Percentiles rank a stretch among this genome's conserved stretches.
These are phyloP conservation scores for Brachirus orientalis DNA, from an alignment of 2,113 vertebrate genomes.

Conservation along the genomic window DNA sequence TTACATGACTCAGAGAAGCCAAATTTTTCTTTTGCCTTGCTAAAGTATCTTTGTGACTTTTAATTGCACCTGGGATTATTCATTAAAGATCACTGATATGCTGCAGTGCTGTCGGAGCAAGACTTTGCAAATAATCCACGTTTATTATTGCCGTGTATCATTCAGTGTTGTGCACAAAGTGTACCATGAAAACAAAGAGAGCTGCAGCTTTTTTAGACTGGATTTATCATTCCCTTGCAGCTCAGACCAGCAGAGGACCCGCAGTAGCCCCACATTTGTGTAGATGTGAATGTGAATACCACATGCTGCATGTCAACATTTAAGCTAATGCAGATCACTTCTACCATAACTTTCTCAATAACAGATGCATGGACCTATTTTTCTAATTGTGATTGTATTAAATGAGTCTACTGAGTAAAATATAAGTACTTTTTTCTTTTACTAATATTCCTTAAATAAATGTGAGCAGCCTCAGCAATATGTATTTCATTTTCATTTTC, in stretches of 20 bases:
- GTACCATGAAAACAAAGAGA: slow-evolving; percentile 10
- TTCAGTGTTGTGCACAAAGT: slow-evolving; percentile 8
- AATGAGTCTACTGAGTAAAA: too few species aligned
- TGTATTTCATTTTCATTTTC: background rate
- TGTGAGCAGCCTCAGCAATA: background rate
- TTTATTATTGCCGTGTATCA: background rate
- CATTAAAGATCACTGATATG: slow-evolving; percentile 1
- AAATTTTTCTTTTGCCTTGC: background rate
- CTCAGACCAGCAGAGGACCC: background rate
- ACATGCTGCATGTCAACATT: slow-evolving; percentile 9
- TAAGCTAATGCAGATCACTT: slow-evolving; percentile 13
- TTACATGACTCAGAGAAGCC: background rate
- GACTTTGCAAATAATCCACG: slow-evolving; percentile 9
- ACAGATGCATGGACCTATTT: too few species aligned
- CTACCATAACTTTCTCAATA: background rate
- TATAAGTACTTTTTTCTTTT: too few species aligned
- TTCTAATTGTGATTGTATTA: too few species aligned
- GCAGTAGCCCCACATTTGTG: slow-evolving; percentile 14
- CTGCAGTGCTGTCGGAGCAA: background rate
- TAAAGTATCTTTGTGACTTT: background rate
- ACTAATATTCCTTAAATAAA: too few species aligned
- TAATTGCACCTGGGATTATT: slow-evolving; percentile 3
- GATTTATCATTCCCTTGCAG: background rate
- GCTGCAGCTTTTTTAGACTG: background rate
- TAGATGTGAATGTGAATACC: slow-evolving; percentile 5